phyloP scores from a whole-genome alignment of 2,888 invertebrate genomes.

The Lissonota sp. region DNA sequence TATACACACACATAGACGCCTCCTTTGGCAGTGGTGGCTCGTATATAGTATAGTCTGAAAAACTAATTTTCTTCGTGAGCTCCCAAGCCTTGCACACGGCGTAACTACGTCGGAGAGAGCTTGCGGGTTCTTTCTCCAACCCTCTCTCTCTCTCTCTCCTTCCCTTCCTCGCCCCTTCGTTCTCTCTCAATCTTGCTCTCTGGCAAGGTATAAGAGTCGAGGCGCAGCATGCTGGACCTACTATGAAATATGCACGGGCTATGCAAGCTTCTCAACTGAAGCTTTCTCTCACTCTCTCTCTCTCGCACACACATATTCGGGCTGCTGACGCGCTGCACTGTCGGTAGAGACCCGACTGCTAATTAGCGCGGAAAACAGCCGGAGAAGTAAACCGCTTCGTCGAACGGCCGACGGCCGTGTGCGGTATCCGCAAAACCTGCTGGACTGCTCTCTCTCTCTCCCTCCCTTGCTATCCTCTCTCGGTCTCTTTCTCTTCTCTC shows the following conservation, averaged over 20 bases:
- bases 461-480: slow-evolving; percentile 15
- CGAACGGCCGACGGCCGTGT: slow-evolving; percentile 42
- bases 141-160: slow-evolving; percentile 25
- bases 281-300: slow-evolving; percentile 9
- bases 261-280: slow-evolving; percentile 12
- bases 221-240: slow-evolving; percentile 48
- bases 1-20: slow-evolving; percentile 9
- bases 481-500: slow-evolving; percentile 29
- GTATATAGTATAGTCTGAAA: slow-evolving; percentile 50
- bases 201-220: slow-evolving; percentile 31
- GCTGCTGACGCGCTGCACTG: slow-evolving; percentile 4
- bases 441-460: slow-evolving; percentile 34
- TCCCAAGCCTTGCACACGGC: slow-evolving; percentile 31
- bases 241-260: slow-evolving; percentile 59
- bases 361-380: slow-evolving; percentile 72
- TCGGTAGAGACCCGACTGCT: slow-evolving; percentile 61
- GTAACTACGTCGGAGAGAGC: slow-evolving; percentile 51
- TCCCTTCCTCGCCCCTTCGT: slow-evolving; percentile 61
- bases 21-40: slow-evolving; percentile 26
- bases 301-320: neutral
- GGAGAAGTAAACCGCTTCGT: slow-evolving; percentile 65
- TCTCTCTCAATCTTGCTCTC: slow-evolving; percentile 5
- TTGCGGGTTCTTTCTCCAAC: slow-evolving; percentile 29
- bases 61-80: slow-evolving; percentile 62
- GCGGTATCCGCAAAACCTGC: slow-evolving; percentile 36